A percentile compares a stretch with the other conserved stretches of the same genome.
Conservation (phyloP, 2,888 invertebrate genomes). For the Drosophila diplacantha region DNA sequence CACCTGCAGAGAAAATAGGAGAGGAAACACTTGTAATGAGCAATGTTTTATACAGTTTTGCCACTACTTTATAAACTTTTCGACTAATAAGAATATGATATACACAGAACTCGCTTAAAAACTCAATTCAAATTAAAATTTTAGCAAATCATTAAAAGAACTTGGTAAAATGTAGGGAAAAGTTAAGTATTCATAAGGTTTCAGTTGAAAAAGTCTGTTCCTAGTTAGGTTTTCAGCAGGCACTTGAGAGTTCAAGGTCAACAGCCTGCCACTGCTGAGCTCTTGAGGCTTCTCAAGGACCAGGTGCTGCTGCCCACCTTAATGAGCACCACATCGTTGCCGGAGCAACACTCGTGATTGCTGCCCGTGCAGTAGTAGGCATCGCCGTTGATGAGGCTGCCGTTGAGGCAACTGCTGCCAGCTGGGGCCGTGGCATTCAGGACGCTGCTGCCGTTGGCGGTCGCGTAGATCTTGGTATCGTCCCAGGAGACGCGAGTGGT, state of each 20-base stretch:
- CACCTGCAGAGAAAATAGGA: slow-evolving; percentile 79
- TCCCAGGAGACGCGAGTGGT: slow-evolving; percentile 77
- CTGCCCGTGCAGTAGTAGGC: slow-evolving; percentile 76
- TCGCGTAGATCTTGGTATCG: slow-evolving; percentile 76
- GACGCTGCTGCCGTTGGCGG: slow-evolving; percentile 23
- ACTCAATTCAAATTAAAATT: background rate
- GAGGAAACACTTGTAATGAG: background rate
- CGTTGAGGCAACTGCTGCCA: slow-evolving; percentile 24
- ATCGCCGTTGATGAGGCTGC: slow-evolving; percentile 51
- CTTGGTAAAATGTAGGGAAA: slow-evolving; percentile 6
- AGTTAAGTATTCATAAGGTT: background rate
- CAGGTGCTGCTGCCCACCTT: slow-evolving; percentile 72
- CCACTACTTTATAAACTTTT: background rate
- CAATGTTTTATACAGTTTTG: background rate
- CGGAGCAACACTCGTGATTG: slow-evolving; percentile 77
- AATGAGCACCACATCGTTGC: slow-evolving; percentile 78
- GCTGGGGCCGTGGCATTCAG: slow-evolving; percentile 30
- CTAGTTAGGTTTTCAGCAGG: slow-evolving; percentile 12
- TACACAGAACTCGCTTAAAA: background rate
- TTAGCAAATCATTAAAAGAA: background rate
- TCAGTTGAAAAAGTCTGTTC: background rate
- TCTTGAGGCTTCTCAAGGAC: slow-evolving; percentile 11
- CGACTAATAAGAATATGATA: background rate
- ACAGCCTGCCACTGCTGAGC: slow-evolving; percentile 11
- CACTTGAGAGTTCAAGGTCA: slow-evolving; percentile 61